Base-by-base conservation (phyloP, 2,113 vertebrate species). In the Raphicerus campestris region DNA sequence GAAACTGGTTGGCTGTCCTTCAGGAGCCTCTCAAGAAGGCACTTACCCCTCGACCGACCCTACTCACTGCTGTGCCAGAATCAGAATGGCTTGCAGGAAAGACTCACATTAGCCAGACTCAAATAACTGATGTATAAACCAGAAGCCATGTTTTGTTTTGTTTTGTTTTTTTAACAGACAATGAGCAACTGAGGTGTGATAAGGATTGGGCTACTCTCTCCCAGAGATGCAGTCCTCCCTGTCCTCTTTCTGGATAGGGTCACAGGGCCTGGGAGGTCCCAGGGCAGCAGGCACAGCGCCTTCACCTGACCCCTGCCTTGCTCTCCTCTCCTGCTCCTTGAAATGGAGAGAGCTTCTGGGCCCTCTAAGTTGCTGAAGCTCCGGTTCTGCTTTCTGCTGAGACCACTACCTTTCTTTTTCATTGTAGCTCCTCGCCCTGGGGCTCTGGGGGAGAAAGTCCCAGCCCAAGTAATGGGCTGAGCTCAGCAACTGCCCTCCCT, bases 291-390 rank as follows among this genome's bases (percentile, higher is more conserved):
- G 24, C 58, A 45, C 2, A 24, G 32, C 1, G 1, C 0, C 17
- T 2, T 55, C 28, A 14, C 6, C 0, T 0, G 63, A 42, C 35
- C 58, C 30, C 47, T 4, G 7, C 28, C 8, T 32, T 47, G 45
- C 2, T 0, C 92, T 87, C 73, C 39, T 49, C 81, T 47, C 20
- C 26, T n/a, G 53, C 39, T 49, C 13, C 11, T 42, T 77, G 89
- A 45, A 96, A 51, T 9, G 10, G 5, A 3, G 2, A 22, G 45
- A 58, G 55, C 60, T 80, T 85, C 39, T 39, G 73, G 0, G 28
- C 42, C 39, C 15, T n/a, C 35, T 10, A 4, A 0, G 1, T 11
- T 30, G 28, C 53, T 20, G 47, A 58, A 30, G 17, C 47, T 10
- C 92, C 7, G 80, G 15, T 45, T n/a, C 42, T 51, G 26, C 7